Evolutionary conservation across 2,113 vertebrate species (phyloP), one percentile per base, ranked within the genome.

Genomic region (Grantiella picta): DNA sequence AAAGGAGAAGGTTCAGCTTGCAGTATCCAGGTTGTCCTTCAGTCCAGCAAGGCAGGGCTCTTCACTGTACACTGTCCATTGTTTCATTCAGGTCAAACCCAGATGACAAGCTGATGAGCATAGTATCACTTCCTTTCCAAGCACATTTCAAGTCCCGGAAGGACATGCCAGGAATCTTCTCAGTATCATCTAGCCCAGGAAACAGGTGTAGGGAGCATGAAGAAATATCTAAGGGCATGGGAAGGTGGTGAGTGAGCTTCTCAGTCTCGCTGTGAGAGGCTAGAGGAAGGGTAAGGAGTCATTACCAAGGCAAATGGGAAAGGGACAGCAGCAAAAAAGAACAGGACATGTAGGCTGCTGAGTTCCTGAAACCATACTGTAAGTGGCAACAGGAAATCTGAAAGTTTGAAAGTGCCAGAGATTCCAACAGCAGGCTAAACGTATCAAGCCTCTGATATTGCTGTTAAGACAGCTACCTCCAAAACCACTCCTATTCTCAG

Each of bases 221-320:
- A 81, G n/a, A 77, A 91, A 28, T 64, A 87, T 15, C 57, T 82
- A 63, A 63, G 27, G 47, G 28, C 42, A 78, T 12, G 9, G 44
- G 42, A 59, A 84, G 18, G 33, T 47, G 61, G 21, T 14, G 5
- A 29, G 7, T 47, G 27, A 44, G 19, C 10, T 94, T 86, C 72
- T 73, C 2, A 5, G 35, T 65, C 59, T 86, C 0, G 0, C 5
- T 79, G 24, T 0, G 3, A 76, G 61, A 66, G 18, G 15, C 10
- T 44, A 42, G 27, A 88, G 24, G 23, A 84, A 81, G 9, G 10
- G 17, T 40, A 40, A 89, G 42, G 24, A 80, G 66, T 7, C 36
- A 63, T 1, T 63, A 27, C 12, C n/a, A 72, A 82, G 14, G 44
- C 24, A 87, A 54, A 61, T 6, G 4, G 12, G 20, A 50, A 86